A percentile compares a stretch with the other conserved stretches of the same genome.
phyloP scores from a whole-genome alignment of 2,888 invertebrate species.

The Timema cristinae region DNA sequence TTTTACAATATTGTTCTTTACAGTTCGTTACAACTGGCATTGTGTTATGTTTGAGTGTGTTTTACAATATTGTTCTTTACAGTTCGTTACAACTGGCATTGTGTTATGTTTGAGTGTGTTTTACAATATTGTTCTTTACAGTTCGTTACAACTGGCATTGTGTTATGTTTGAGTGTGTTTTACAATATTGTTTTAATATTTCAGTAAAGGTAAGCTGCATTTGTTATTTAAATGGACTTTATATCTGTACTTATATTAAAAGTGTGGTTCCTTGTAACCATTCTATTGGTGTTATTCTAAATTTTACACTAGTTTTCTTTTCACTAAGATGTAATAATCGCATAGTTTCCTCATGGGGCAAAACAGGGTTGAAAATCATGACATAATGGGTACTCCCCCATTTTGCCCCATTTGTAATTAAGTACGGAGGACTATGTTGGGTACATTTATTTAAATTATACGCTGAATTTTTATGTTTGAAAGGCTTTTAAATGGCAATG shows the following conservation, averaged over 20 bases:
- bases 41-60: background rate
- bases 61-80: background rate
- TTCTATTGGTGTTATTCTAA: background rate
- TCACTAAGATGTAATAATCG: background rate
- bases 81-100: background rate
- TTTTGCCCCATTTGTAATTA: constrained; percentile 1
- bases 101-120: no score
- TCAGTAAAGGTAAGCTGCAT: no score
- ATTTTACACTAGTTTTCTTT: background rate
- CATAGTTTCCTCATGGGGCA: background rate
- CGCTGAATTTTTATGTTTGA: no score
- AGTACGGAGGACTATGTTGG: background rate
- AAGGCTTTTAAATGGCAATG: no score
- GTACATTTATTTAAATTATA: background rate
- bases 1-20: no score
- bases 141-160: background rate
- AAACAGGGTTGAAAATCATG: background rate
- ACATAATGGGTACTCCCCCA: background rate
- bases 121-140: background rate
- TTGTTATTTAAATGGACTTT: no score
- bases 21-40: background rate
- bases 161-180: background rate
- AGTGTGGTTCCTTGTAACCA: no score
- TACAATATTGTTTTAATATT: background rate
- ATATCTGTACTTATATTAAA: no score